These are phyloP conservation scores for Pachyuromys duprasi DNA, from an alignment of 2,797 vertebrate species.

Conservation along the genomic window DNA sequence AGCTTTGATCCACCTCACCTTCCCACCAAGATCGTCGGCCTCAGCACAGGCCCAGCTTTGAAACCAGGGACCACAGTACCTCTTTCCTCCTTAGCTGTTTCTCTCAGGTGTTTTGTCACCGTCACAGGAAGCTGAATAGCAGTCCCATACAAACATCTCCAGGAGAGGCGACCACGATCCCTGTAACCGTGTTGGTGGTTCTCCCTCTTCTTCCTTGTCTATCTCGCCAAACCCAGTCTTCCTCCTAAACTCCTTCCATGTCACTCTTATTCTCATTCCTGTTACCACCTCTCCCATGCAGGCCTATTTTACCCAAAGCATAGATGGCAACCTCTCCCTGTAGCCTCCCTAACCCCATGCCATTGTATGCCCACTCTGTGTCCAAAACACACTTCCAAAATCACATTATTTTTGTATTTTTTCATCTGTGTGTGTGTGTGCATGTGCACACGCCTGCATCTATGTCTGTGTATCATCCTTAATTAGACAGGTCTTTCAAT, in stretches of 20 bases:
- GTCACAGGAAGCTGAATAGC: not conserved
- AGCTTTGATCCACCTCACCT: not conserved
- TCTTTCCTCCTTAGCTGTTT: not conserved
- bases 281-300: not conserved
- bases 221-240: not conserved
- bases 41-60: not conserved
- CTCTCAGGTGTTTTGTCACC: not conserved
- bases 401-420: not conserved
- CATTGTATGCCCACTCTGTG: not conserved
- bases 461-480: not conserved
- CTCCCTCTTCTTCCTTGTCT: not conserved
- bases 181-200: too few species aligned
- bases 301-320: not conserved
- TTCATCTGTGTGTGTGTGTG: not conserved
- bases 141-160: not conserved
- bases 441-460: too few species aligned
- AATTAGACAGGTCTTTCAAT: not conserved
- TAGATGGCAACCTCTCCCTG: not conserved
- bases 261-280: not conserved
- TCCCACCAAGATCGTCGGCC: not conserved
- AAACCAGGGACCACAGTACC: not conserved
- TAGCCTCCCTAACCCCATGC: not conserved
- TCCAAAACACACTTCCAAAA: not conserved
- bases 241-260: not conserved
- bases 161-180: not conserved